phyloP scores from a whole-genome alignment of 2,888 invertebrate genomes.

The Brenthis hecate region DNA sequence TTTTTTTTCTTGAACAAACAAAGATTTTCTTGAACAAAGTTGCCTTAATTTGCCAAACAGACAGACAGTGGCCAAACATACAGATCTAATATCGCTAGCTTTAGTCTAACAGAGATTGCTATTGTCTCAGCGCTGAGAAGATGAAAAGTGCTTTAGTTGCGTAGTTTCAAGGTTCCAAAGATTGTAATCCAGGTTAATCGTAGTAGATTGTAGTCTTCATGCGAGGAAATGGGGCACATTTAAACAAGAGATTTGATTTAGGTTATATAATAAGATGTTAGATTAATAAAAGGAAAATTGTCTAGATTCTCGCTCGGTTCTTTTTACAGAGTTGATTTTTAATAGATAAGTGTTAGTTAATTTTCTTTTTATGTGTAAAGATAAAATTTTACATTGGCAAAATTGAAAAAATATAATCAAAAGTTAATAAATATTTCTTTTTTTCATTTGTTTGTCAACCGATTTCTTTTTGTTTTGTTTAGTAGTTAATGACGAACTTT shows the following conservation, averaged over 20 bases:
- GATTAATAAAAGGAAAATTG: not conserved
- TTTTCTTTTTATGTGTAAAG: too few relatives aligned
- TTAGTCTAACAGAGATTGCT: constrained; percentile 34
- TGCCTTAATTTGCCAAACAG: constrained; percentile 9
- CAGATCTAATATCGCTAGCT: constrained; percentile 24
- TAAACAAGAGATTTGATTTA: constrained; percentile 3
- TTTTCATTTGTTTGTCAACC: too few relatives aligned
- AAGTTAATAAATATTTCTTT: too few relatives aligned
- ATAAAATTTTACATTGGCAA: too few relatives aligned
- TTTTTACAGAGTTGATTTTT: too few relatives aligned
- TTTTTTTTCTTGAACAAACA: not conserved
- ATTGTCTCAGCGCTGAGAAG: constrained; percentile 30
- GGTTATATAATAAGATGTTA: not conserved
- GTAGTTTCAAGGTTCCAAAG: constrained; percentile 34
- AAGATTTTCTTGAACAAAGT: not conserved
- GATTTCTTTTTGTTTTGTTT: too few relatives aligned
- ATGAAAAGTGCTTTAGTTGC: constrained; percentile 36
- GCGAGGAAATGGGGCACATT: constrained; percentile 10
- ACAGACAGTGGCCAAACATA: constrained; percentile 6
- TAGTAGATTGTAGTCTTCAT: constrained; percentile 20
- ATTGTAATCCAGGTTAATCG: constrained; percentile 31
- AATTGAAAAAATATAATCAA: too few relatives aligned
- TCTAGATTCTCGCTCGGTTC: too few relatives aligned
- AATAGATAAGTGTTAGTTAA: too few relatives aligned
- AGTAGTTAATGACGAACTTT: too few relatives aligned